These are phyloP conservation scores for Stictocephala bisonia DNA, from an alignment of 2,888 invertebrate genomes.

Conservation along the genomic window DNA sequence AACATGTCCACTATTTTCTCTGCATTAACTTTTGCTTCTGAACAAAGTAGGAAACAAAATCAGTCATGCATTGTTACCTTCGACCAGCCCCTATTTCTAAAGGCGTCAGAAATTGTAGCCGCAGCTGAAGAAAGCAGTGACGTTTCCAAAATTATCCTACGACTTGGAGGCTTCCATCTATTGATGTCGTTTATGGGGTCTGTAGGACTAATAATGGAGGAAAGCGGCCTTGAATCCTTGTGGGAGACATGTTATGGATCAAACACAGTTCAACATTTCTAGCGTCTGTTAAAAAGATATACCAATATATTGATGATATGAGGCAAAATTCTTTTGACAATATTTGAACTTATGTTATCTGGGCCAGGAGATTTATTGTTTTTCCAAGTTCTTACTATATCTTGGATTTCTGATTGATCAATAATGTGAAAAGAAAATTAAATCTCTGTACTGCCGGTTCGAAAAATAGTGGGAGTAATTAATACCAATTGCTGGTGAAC, in stretches of 20 bases:
- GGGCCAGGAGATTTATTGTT: too few relatives aligned
- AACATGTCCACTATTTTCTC: conserved; percentile 6
- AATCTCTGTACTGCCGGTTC: too few relatives aligned
- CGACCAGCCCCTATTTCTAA: background rate
- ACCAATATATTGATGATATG: too few relatives aligned
- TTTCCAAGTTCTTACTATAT: too few relatives aligned
- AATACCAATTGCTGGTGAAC: too few relatives aligned
- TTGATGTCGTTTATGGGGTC: background rate
- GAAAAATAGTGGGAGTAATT: too few relatives aligned
- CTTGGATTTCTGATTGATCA: too few relatives aligned
- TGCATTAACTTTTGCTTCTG: background rate
- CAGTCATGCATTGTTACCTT: conserved; percentile 1
- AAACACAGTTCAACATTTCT: background rate
- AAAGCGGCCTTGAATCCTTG: background rate
- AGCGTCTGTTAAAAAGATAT: too few relatives aligned
- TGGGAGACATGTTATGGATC: background rate
- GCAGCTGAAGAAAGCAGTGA: background rate
- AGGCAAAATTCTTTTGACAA: too few relatives aligned
- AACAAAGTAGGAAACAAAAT: background rate
- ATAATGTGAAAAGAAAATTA: too few relatives aligned
- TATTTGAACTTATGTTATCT: too few relatives aligned
- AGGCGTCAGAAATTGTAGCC: background rate
- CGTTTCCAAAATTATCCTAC: background rate
- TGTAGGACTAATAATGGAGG: conserved; percentile 1
- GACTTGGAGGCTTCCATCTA: background rate